Percentiles rank a stretch among this genome's conserved stretches.
Evolutionary conservation across 1,140 invertebrate genomes (phyloP).

Genomic region (Neuroterus valhalla): DNA sequence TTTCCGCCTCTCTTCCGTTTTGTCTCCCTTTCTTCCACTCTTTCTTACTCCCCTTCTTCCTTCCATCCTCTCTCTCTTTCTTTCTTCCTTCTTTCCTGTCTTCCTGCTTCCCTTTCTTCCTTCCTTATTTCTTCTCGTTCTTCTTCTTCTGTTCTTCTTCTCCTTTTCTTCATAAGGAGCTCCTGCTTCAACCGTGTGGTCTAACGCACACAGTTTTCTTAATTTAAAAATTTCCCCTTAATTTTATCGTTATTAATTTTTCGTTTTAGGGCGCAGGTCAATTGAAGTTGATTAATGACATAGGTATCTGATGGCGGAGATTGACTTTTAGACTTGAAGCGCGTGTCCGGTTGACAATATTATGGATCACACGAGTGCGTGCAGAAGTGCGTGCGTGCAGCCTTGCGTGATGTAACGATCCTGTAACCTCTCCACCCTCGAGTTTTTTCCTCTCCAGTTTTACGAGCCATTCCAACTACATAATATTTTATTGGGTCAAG

Average conservation of each 20-base stretch:
- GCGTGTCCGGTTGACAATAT: conserved; percentile 62
- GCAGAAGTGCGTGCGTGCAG: conserved; percentile 48
- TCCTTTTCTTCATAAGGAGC: too few relatives aligned
- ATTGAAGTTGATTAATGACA: conserved; percentile 30
- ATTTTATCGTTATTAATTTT: neutral
- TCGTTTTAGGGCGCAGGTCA: neutral
- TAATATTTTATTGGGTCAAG: conserved; percentile 22
- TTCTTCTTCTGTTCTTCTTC: too few relatives aligned
- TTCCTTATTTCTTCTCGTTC: too few relatives aligned
- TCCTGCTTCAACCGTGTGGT: too few relatives aligned
- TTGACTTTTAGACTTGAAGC: conserved; percentile 45
- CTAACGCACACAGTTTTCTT: too few relatives aligned
- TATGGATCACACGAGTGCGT: conserved; percentile 68
- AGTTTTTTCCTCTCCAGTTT: conserved; percentile 32
- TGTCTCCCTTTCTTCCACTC: too few relatives aligned
- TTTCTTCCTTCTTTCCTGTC: too few relatives aligned
- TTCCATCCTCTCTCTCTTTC: too few relatives aligned
- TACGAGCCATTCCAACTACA: neutral
- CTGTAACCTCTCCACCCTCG: conserved; percentile 40
- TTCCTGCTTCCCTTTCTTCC: too few relatives aligned
- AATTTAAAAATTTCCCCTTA: too few relatives aligned
- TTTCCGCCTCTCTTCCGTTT: too few relatives aligned
- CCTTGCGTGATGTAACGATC: conserved; percentile 47
- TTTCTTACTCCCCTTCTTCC: too few relatives aligned
- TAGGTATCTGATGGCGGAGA: conserved; percentile 53